Evolutionary conservation across 1,140 invertebrate species (phyloP).

Genomic region (Andricus grossulariae): DNA sequence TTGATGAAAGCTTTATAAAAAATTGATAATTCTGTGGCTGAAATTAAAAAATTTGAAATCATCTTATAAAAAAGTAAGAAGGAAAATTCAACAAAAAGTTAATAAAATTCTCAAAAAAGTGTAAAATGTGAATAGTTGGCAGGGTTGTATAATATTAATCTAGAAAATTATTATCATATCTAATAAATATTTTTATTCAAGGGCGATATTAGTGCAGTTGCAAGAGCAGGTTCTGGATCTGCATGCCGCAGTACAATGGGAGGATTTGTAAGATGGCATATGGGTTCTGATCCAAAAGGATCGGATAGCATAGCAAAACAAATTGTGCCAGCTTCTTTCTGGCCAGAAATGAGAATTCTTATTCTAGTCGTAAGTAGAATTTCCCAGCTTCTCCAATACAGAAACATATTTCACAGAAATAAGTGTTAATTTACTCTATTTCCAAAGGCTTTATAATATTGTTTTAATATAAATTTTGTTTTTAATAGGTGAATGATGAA

Average conservation of each 20-base stretch:
- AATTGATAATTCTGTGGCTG: slow-evolving; percentile 2
- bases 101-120: no score
- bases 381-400: no score
- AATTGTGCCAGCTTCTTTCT: slow-evolving; percentile 85
- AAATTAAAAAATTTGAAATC: not conserved
- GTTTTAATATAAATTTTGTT: slow-evolving; percentile 13
- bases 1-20: not conserved
- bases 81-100: no score
- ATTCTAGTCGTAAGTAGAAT: slow-evolving; percentile 86
- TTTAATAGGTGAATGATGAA: slow-evolving; percentile 83
- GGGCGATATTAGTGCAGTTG: slow-evolving; percentile 89
- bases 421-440: not conserved
- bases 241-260: slow-evolving; percentile 96
- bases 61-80: not conserved
- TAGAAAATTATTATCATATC: no score
- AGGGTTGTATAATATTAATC: no score
- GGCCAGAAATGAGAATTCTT: slow-evolving; percentile 93
- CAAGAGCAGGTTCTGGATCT: slow-evolving; percentile 94
- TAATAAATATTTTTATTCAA: slow-evolving; percentile 42
- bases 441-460: not conserved
- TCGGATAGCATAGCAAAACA: slow-evolving; percentile 89
- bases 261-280: slow-evolving; percentile 94
- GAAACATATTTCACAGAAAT: no score
- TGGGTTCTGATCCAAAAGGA: slow-evolving; percentile 82
- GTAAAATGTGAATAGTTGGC: no score